A percentile compares a stretch with the other conserved stretches of the same genome.
Conservation (phyloP, 2,888 invertebrate species). For the Leucoptera coffeella region DNA sequence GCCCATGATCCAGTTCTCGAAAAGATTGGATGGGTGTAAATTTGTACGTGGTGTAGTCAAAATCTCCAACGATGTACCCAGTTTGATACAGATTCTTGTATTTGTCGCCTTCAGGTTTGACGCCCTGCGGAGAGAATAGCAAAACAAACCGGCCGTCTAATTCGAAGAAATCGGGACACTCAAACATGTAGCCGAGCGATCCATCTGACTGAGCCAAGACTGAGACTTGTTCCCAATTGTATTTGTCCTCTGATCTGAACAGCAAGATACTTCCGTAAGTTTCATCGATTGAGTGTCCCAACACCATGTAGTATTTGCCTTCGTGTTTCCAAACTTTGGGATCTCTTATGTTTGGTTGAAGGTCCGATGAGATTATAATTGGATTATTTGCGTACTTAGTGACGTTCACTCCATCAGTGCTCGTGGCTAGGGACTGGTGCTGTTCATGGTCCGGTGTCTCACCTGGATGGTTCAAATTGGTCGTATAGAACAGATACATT, state of each 20-base stretch:
- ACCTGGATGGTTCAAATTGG: constrained; percentile 18
- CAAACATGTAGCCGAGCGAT: constrained; percentile 35
- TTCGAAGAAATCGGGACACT: constrained; percentile 46
- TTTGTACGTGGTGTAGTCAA: constrained; percentile 17
- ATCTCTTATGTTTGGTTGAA: constrained; percentile 34
- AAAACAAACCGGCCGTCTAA: constrained; percentile 23
- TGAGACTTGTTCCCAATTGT: constrained; percentile 18
- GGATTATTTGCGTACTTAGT: constrained; percentile 25
- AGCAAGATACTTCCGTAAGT: constrained; percentile 22
- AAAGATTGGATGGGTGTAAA: constrained; percentile 20
- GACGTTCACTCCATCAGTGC: constrained; percentile 23
- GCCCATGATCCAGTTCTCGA: constrained; percentile 25
- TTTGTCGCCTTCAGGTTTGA: constrained; percentile 20
- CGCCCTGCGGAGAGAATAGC: constrained; percentile 36
- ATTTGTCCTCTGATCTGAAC: constrained; percentile 22
- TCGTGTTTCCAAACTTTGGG: constrained; percentile 39
- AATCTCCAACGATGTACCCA: constrained; percentile 36
- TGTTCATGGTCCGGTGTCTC: constrained; percentile 18
- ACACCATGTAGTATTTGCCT: constrained; percentile 27
- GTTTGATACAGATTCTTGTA: constrained; percentile 27
- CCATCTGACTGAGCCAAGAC: constrained; percentile 22
- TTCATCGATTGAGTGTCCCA: constrained; percentile 27
- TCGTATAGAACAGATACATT: constrained; percentile 31
- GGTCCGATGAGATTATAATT: constrained; percentile 16
- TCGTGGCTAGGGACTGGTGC: constrained; percentile 22